Evolutionary conservation across 2,113 vertebrate species (phyloP).

Genomic region (Trichechus manatus): DNA sequence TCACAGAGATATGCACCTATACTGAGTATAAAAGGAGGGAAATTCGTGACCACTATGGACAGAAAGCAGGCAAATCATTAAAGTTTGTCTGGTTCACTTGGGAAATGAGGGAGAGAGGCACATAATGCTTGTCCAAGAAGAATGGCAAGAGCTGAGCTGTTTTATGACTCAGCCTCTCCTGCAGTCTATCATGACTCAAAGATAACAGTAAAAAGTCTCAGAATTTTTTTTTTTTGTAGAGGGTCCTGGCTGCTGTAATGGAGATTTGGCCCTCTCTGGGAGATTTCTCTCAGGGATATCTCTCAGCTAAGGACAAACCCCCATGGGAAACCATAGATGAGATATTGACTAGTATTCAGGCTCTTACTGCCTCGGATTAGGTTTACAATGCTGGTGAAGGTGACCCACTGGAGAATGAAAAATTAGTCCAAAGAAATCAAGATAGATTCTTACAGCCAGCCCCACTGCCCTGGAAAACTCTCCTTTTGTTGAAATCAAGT

Average conservation of each 20-base stretch:
- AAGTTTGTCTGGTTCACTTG: not conserved
- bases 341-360: not conserved
- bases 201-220: not conserved
- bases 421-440: not conserved
- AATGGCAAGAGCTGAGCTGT: not conserved
- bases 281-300: not conserved
- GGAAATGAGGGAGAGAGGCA: not conserved
- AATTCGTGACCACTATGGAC: not conserved
- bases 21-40: not conserved
- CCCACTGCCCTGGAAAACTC: not conserved
- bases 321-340: not conserved
- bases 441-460: not conserved
- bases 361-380: not conserved
- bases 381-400: not conserved
- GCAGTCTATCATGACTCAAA: not conserved
- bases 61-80: conserved; percentile 31
- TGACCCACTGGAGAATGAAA: conserved; percentile 16
- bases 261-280: not conserved
- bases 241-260: not conserved
- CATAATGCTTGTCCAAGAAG: not conserved
- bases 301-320: not conserved
- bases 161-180: not conserved
- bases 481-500: not conserved
- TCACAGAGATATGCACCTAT: not conserved
- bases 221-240: not conserved